Conservation (phyloP, 2,797 vertebrate genomes). For the Galaxias olidus region DNA sequence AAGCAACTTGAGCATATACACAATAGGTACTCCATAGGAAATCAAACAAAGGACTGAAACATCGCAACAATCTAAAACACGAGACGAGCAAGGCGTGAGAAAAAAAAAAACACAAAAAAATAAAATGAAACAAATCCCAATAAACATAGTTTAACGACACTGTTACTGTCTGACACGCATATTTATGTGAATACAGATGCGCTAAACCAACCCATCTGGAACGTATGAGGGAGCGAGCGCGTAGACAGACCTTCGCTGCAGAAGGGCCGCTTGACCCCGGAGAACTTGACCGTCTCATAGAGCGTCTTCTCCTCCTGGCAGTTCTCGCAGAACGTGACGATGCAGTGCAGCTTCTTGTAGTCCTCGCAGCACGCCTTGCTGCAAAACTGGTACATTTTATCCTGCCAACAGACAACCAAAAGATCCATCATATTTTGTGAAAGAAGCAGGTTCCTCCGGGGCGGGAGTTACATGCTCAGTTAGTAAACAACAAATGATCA, state of each 20-base stretch:
- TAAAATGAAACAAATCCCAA: too few species aligned
- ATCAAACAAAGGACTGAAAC: too few species aligned
- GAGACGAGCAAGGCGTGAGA: too few species aligned
- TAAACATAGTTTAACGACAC: too few species aligned
- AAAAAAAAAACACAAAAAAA: too few species aligned
- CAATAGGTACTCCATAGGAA: too few species aligned
- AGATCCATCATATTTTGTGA: background rate
- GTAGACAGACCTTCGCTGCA: slow-evolving; percentile 92
- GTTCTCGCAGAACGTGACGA: slow-evolving; percentile 96
- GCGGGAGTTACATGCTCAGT: too few species aligned
- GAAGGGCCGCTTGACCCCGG: slow-evolving; percentile 94
- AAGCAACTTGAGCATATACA: too few species aligned
- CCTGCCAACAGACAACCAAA: slow-evolving; percentile 70
- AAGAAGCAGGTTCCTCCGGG: background rate
- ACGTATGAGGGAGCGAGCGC: background rate
- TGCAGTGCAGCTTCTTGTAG: slow-evolving; percentile 98
- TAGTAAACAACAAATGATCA: too few species aligned
- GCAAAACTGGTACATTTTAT: slow-evolving; percentile 97
- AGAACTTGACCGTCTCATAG: slow-evolving; percentile 95
- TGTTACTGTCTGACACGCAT: too few species aligned
- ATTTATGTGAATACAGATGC: too few species aligned
- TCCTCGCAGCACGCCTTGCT: slow-evolving; percentile 95
- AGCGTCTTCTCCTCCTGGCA: slow-evolving; percentile 99
- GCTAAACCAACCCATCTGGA: background rate
- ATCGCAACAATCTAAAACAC: too few species aligned